Evolutionary conservation across 2,113 vertebrate species (phyloP), one percentile per base, ranked within the genome.

Genomic region (Caranx ignobilis): DNA sequence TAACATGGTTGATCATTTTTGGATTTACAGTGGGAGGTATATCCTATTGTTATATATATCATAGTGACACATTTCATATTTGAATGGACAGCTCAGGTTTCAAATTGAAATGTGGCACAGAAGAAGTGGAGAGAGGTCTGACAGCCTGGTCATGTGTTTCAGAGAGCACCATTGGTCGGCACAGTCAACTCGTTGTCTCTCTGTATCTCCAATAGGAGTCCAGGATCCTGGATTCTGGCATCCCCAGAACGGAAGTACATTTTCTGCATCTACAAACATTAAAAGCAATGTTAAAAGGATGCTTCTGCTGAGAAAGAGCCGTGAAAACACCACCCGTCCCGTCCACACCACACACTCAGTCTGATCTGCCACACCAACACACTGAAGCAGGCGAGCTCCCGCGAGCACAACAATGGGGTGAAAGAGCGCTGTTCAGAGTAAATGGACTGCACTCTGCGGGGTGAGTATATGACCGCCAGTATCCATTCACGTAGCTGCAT

Each of bases 181-280:
- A 43, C 48, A 80, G 37, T 48, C 41, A 82, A 39, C 68, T 59
- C 34, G 21, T 54, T 77, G 55, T 72, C 60, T 37, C n/a, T 48
- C 2, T 62, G 62, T 45, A 82, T 26, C 26, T 26, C 85, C 87
- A 88, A 85, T 88, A 66, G 82, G 73, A 85, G 81, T 26, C 26
- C 26, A 77, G 67, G 70, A 71, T 62, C 43, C 79, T 61, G 39
- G 61, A 39, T 72, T 54, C 73, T 48, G 61, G 79, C 62, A 63
- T 52, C 70, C 69, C 45, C n/a, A 66, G 61, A 72, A 45, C 81
- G 77, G 83, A 86, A 86, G 67, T 61, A 3, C 65, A 19, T 32
- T 63, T 45, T 55, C 41, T 39, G 74, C 48, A 50, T 62, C 56
- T 39, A 4, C 41, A 45, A 75, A 57, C 37, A 75, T 56, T 55